These are phyloP conservation scores for Hypothenemus hampei DNA, from an alignment of 1,140 invertebrate species.

Conservation along the genomic window DNA sequence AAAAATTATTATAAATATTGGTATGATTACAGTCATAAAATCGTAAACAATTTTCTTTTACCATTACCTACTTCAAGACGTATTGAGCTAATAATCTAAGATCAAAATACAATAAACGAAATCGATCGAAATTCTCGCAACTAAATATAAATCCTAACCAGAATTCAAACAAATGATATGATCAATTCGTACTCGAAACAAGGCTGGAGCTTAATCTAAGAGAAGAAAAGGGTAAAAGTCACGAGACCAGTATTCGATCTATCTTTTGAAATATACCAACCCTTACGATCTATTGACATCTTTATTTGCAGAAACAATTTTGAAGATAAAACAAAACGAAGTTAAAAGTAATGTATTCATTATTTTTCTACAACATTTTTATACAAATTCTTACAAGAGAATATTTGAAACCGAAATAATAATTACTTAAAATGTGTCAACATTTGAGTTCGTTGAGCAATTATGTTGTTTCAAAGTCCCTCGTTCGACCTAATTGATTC, in stretches of 20 bases:
- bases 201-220: slow-evolving; percentile 23
- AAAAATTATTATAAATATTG: too few relatives aligned
- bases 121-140: too few relatives aligned
- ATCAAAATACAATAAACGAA: too few relatives aligned
- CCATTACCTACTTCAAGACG: too few relatives aligned
- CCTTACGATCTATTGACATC: neutral
- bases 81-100: too few relatives aligned
- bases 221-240: slow-evolving; percentile 28
- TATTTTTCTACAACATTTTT: neutral
- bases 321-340: neutral
- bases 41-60: too few relatives aligned
- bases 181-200: slow-evolving; percentile 11
- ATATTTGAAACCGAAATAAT: neutral
- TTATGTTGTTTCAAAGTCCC: too few relatives aligned
- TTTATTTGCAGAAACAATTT: neutral
- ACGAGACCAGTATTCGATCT: slow-evolving; percentile 22
- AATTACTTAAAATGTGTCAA: neutral
- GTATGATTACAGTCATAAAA: too few relatives aligned
- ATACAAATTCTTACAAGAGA: neutral
- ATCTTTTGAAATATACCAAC: slow-evolving; percentile 5
- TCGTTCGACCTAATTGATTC: too few relatives aligned
- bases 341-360: neutral
- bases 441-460: too few relatives aligned
- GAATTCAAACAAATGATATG: too few relatives aligned
- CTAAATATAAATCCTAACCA: too few relatives aligned